A percentile compares a stretch with the other conserved stretches of the same genome.
phyloP scores from a whole-genome alignment of 2,888 invertebrate species.

The Acanthosoma haemorrhoidale region DNA sequence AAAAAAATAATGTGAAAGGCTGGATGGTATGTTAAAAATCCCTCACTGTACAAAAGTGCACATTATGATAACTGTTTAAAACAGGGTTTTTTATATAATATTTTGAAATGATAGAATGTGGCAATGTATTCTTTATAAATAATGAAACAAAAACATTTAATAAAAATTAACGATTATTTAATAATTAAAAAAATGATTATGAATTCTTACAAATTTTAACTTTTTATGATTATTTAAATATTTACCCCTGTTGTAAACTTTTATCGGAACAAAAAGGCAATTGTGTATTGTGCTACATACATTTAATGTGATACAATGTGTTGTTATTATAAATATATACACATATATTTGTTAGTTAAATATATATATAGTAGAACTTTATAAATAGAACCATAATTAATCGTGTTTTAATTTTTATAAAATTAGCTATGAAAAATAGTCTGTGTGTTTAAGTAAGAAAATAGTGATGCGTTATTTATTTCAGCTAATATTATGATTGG shows the following conservation, averaged over 20 bases:
- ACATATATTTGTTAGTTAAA: constrained; percentile 15
- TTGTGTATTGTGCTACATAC: constrained; percentile 23
- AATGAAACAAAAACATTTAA: too few relatives aligned
- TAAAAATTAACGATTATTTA: too few relatives aligned
- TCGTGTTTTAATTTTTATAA: constrained; percentile 18
- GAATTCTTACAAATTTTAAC: too few relatives aligned
- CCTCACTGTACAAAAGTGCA: background rate
- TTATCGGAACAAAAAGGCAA: constrained; percentile 12
- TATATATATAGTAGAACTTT: background rate
- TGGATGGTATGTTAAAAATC: constrained; percentile 3
- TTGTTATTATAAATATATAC: constrained; percentile 19
- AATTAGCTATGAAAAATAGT: background rate
- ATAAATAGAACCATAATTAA: background rate
- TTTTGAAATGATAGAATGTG: background rate
- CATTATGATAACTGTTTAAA: constrained; percentile 20
- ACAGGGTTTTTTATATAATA: background rate
- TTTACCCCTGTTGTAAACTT: constrained; percentile 10
- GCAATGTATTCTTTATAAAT: background rate
- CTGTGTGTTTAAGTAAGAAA: background rate
- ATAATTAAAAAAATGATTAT: too few relatives aligned
- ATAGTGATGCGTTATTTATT: background rate
- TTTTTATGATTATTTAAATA: background rate
- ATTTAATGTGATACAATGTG: constrained; percentile 23
- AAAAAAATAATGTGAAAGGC: background rate
- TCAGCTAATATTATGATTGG: background rate